A percentile compares a stretch with the other conserved stretches of the same genome.
Conservation (phyloP, 92 coral and sea anemone species). For the Phenganax marumi region DNA sequence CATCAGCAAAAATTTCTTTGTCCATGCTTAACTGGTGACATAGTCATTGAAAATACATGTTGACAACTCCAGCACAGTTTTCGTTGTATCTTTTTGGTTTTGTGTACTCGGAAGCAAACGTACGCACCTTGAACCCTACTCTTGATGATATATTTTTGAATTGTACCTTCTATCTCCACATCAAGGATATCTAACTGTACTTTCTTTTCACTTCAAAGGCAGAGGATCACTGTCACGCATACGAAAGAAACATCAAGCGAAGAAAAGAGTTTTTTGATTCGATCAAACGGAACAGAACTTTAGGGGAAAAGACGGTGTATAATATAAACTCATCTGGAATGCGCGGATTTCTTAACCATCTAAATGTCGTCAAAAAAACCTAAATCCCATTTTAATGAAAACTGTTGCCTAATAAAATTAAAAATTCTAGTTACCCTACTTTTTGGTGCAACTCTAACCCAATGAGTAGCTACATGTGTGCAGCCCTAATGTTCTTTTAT, state of each 20-base stretch:
- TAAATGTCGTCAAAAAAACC: slow-evolving; percentile 66
- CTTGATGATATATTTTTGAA: neutral
- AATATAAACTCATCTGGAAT: slow-evolving; percentile 60
- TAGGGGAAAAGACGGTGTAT: slow-evolving; percentile 53
- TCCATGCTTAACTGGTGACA: too few relatives aligned
- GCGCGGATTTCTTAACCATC: slow-evolving; percentile 72
- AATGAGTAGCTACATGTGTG: too few relatives aligned
- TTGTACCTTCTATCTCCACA: too few relatives aligned
- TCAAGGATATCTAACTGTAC: neutral
- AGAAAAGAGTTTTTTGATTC: slow-evolving; percentile 53
- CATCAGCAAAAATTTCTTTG: too few relatives aligned
- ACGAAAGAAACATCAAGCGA: slow-evolving; percentile 61
- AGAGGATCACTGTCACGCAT: slow-evolving; percentile 66
- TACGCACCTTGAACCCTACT: neutral
- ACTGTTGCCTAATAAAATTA: slow-evolving; percentile 22
- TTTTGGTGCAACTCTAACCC: neutral
- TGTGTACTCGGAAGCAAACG: too few relatives aligned
- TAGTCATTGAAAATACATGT: too few relatives aligned
- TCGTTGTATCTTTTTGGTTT: too few relatives aligned
- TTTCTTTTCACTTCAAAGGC: slow-evolving; percentile 44
- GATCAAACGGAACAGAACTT: slow-evolving; percentile 54
- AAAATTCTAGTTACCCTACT: neutral
- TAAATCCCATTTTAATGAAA: too few relatives aligned
- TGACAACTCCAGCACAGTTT: too few relatives aligned
- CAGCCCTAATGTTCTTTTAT: too few relatives aligned